Percentiles rank a stretch among this genome's conserved stretches.
Conservation (phyloP, 30 jellyfish, hydroid and myxozoan genomes). For the Cassiopea andromeda region DNA sequence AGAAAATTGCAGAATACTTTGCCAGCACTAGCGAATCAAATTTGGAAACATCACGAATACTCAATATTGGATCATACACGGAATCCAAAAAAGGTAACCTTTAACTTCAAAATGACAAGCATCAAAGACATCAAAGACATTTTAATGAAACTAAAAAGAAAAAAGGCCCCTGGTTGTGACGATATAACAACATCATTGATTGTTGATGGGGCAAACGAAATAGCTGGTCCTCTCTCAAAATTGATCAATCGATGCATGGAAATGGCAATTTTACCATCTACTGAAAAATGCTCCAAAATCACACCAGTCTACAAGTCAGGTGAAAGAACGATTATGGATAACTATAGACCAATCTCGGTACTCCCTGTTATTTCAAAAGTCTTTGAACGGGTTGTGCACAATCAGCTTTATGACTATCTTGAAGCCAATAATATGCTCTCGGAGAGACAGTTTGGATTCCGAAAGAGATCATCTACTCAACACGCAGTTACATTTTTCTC, state of each 20-base stretch:
- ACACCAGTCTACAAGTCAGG: conserved; percentile 53
- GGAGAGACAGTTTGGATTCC: conserved; percentile 58
- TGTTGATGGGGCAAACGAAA: conserved; percentile 40
- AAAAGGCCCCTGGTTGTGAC: conserved; percentile 31
- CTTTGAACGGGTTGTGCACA: conserved; percentile 35
- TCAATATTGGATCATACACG: conserved; percentile 9
- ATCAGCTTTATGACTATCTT: conserved; percentile 58
- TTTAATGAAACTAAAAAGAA: conserved; percentile 32
- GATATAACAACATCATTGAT: conserved; percentile 43
- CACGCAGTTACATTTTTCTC: conserved; percentile 57
- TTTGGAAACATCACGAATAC: conserved; percentile 49
- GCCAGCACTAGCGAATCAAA: conserved; percentile 17
- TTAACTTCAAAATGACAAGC: conserved; percentile 18
- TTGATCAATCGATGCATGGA: conserved; percentile 24
- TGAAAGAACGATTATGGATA: conserved; percentile 47
- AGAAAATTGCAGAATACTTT: conserved; percentile 22
- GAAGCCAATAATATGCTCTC: conserved; percentile 47
- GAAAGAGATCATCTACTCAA: conserved; percentile 12
- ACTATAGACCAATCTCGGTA: conserved; percentile 52
- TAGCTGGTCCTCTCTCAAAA: conserved; percentile 49
- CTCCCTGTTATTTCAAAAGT: conserved; percentile 28
- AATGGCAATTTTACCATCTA: conserved; percentile 44
- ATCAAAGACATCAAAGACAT: conserved; percentile 29
- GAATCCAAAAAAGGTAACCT: conserved; percentile 36
- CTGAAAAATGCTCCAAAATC: conserved; percentile 32